phyloP scores from a whole-genome alignment of 1,140 invertebrate genomes.

The Probaryconus sp. region DNA sequence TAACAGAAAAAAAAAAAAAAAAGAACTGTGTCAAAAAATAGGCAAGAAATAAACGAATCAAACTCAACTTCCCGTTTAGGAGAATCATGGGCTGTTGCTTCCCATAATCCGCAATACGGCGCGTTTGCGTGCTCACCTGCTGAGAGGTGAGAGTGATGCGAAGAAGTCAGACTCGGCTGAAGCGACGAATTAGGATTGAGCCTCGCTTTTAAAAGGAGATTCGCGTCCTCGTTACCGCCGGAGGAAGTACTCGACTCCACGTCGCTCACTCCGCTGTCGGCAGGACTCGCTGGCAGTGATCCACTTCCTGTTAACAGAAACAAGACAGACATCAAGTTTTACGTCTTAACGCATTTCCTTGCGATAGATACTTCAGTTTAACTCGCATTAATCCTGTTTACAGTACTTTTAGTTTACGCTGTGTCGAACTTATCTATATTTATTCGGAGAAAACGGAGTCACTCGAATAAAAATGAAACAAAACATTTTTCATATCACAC shows the following conservation, averaged over 20 bases:
- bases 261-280: constrained; percentile 97
- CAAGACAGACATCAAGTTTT: no score
- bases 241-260: constrained; percentile 94
- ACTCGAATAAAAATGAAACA: no score
- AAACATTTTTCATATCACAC: no score
- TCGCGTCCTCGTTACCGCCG: constrained; percentile 88
- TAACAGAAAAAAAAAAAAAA: not conserved
- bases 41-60: constrained; percentile 25
- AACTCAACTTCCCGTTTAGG: constrained; percentile 55
- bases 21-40: no score
- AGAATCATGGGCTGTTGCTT: constrained; percentile 34
- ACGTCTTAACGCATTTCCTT: no score
- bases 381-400: no score
- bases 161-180: constrained; percentile 71
- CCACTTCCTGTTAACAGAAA: constrained; percentile 81
- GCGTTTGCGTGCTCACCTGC: constrained; percentile 70
- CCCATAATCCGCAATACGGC: constrained; percentile 46
- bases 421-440: no score
- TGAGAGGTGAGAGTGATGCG: constrained; percentile 76
- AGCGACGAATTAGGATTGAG: constrained; percentile 80
- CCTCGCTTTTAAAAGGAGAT: constrained; percentile 91
- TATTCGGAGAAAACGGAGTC: no score
- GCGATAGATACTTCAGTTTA: no score
- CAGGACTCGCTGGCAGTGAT: constrained; percentile 96
- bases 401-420: no score